Evolutionary conservation across 2,113 vertebrate species (phyloP), one percentile per base, ranked within the genome.

Genomic region (Azemiops feae): DNA sequence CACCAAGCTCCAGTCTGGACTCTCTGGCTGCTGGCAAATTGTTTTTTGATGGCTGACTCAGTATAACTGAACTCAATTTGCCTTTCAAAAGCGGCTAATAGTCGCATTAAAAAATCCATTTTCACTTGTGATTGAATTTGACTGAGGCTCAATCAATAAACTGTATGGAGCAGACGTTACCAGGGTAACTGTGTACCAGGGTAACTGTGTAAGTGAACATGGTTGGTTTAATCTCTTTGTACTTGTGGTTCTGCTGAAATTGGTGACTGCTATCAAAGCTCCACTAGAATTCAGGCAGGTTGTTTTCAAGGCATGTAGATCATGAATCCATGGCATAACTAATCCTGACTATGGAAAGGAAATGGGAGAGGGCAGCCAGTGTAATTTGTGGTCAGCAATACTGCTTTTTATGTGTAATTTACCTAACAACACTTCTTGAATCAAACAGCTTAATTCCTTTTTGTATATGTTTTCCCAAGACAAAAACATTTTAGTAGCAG

Each of bases 41-140:
- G 97, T 97, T 97, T 97, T 96, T 94, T 97, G 96, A 97, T 95
- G 97, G 96, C 93, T 89, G 97, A 54, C 94, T 96, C 91, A 18
- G 95, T 96, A 94, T 94, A 96, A 96, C 97, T 89, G 97, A 97
- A 97, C 98, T 97, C 97, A 97, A 97, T 97, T 97, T 98, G 97
- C 97, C 95, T 98, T 97, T 98, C 97, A 97, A 98, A 97, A 98
- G 97, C 97, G 96, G 97, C 97, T 98, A 98, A 98, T 97, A 98
- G 97, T 97, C 52, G 96, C 97, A 97, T 98, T 98, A 97, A 98
- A 98, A 98, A 98, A 98, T 97, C 97, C 97, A 97, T 98, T 98
- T 98, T 98, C 97, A 47, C 97, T 97, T 45, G 91, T 96, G 97
- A 98, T 98, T 97, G 97, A 97, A 97, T 97, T 97, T 98, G 97